These are phyloP conservation scores for Nettapus auritus DNA, from an alignment of 2,113 vertebrate species.

Conservation along the genomic window DNA sequence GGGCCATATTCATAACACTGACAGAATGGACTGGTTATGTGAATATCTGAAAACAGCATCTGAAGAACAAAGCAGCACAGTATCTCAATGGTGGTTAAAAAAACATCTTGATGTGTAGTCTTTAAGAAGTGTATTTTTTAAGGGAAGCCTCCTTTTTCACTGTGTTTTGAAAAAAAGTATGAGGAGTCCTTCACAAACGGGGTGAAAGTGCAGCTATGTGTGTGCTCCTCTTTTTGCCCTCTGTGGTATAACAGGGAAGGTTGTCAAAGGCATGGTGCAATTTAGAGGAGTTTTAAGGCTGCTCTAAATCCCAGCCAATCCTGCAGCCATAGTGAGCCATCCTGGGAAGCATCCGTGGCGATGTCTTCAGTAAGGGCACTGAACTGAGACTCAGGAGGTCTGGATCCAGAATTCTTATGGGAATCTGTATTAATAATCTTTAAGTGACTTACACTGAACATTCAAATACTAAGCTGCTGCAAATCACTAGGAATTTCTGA, in stretches of 20 bases:
- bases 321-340: not conserved
- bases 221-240: not conserved
- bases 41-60: not conserved
- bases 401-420: not conserved
- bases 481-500: not conserved
- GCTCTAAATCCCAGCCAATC: not conserved
- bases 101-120: not conserved
- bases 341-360: not conserved
- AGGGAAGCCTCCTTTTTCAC: not conserved
- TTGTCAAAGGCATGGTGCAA: not conserved
- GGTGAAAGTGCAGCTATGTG: not conserved
- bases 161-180: not conserved
- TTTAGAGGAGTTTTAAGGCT: not conserved
- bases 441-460: not conserved
- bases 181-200: not conserved
- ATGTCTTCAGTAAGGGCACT: not conserved
- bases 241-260: not conserved
- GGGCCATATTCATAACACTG: not conserved
- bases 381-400: not conserved
- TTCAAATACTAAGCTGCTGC: not conserved
- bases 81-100: not conserved
- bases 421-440: not conserved
- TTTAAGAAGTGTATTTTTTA: not conserved
- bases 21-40: not conserved
- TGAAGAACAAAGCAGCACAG: not conserved